Evolutionary conservation across 2,888 invertebrate species (phyloP).

Genomic region (Luperina nickerlii): DNA sequence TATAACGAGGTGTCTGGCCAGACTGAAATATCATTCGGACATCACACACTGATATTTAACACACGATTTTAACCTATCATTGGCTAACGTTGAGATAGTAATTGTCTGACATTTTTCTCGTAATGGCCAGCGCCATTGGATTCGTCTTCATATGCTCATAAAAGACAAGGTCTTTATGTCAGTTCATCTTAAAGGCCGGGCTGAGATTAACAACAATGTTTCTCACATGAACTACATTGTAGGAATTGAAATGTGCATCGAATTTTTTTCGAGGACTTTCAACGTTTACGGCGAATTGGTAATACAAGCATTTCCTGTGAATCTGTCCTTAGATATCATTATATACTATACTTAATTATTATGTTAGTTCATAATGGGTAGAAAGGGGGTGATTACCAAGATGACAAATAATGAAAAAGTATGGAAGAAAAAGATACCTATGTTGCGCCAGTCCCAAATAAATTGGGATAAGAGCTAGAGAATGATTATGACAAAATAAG

Average conservation of each 20-base stretch:
- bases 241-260: conserved; percentile 22
- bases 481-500: too few species aligned
- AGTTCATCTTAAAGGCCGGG: conserved; percentile 55
- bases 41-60: conserved; percentile 55
- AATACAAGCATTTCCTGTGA: background rate
- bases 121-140: conserved; percentile 58
- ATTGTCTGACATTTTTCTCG: conserved; percentile 69
- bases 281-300: background rate
- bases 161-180: conserved; percentile 59
- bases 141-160: conserved; percentile 56
- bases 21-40: conserved; percentile 46
- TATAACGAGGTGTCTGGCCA: conserved; percentile 50
- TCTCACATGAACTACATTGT: conserved; percentile 47
- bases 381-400: too few species aligned
- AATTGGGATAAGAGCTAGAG: too few species aligned
- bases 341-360: too few species aligned
- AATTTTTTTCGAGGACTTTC: conserved; percentile 12
- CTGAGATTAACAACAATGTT: conserved; percentile 46
- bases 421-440: too few species aligned
- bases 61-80: conserved; percentile 53
- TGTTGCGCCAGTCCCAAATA: too few species aligned
- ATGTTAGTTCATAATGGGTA: too few species aligned
- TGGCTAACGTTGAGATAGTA: conserved; percentile 53
- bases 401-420: too few species aligned
- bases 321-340: background rate